Conservation (phyloP, 1,140 invertebrate genomes). For the Drosophila miranda region DNA sequence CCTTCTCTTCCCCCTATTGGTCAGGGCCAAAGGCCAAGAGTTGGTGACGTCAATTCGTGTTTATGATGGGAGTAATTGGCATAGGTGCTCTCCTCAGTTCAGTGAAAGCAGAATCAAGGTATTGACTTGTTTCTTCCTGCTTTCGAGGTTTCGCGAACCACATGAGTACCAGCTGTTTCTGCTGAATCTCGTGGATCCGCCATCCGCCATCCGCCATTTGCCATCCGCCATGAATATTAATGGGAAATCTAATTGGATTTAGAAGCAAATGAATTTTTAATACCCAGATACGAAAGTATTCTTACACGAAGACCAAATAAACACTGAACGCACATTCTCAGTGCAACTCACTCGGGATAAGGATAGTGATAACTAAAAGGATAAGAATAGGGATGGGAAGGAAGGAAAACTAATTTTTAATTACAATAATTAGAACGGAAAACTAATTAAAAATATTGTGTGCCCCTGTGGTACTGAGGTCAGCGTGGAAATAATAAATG, state of each 20-base stretch:
- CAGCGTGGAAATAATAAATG: neutral
- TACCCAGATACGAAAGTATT: conserved; percentile 46
- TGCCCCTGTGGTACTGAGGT: neutral
- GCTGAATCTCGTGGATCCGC: conserved; percentile 28
- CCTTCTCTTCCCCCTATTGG: conserved; percentile 9
- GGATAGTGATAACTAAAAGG: neutral
- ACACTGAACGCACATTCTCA: conserved; percentile 22
- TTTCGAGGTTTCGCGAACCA: too few species aligned
- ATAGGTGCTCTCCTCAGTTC: neutral
- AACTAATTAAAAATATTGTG: conserved; percentile 51
- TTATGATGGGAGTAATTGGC: conserved; percentile 7
- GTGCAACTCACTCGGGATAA: neutral
- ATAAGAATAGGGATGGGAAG: neutral
- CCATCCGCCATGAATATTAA: conserved; percentile 61
- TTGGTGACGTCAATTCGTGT: conserved; percentile 9
- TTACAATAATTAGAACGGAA: conserved; percentile 22
- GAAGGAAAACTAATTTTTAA: neutral
- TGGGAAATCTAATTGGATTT: conserved; percentile 79
- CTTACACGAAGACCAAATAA: conserved; percentile 52
- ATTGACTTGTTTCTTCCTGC: conserved; percentile 5
- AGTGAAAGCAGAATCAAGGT: neutral
- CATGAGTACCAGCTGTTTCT: too few species aligned
- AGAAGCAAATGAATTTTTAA: conserved; percentile 73
- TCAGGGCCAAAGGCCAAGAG: conserved; percentile 29
- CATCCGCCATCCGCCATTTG: neutral